phyloP scores from a whole-genome alignment of 1,140 invertebrate genomes.

The Agraylea sexmaculata region DNA sequence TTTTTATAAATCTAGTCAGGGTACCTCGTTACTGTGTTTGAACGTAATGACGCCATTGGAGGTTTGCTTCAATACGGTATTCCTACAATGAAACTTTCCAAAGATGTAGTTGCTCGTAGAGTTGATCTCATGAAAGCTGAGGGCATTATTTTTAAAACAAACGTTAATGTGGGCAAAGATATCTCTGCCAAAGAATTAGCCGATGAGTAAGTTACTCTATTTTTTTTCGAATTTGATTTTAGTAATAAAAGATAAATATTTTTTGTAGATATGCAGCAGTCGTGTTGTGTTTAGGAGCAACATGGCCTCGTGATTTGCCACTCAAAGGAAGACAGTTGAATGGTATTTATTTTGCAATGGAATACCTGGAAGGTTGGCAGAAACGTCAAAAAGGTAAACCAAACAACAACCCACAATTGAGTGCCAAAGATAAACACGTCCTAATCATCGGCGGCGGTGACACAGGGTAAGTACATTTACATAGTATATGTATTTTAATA shows the following conservation, averaged over 20 bases:
- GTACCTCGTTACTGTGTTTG: constrained; percentile 88
- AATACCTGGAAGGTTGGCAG: constrained; percentile 94
- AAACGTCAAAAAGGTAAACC: constrained; percentile 76
- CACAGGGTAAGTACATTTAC: constrained; percentile 59
- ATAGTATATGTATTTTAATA: background rate
- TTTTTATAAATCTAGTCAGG: constrained; percentile 55
- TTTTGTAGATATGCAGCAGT: constrained; percentile 65
- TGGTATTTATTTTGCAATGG: constrained; percentile 95
- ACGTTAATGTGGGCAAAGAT: constrained; percentile 85
- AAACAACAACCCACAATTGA: constrained; percentile 42
- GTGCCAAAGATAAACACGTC: constrained; percentile 89
- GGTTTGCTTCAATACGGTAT: constrained; percentile 96
- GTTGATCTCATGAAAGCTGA: constrained; percentile 80
- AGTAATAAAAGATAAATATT: background rate
- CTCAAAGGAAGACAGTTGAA: constrained; percentile 70
- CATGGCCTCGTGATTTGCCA: constrained; percentile 88
- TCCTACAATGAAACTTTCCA: constrained; percentile 94
- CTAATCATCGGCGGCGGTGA: constrained; percentile 97
- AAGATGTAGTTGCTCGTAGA: constrained; percentile 82
- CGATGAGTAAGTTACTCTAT: constrained; percentile 33
- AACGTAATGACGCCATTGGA: constrained; percentile 90
- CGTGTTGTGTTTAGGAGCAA: constrained; percentile 84
- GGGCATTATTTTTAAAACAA: constrained; percentile 85
- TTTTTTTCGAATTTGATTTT: too few species aligned
- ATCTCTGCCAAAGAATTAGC: constrained; percentile 60